Evolutionary conservation across 2,797 vertebrate genomes (phyloP).

Genomic region (Lutjanus argentimaculatus): DNA sequence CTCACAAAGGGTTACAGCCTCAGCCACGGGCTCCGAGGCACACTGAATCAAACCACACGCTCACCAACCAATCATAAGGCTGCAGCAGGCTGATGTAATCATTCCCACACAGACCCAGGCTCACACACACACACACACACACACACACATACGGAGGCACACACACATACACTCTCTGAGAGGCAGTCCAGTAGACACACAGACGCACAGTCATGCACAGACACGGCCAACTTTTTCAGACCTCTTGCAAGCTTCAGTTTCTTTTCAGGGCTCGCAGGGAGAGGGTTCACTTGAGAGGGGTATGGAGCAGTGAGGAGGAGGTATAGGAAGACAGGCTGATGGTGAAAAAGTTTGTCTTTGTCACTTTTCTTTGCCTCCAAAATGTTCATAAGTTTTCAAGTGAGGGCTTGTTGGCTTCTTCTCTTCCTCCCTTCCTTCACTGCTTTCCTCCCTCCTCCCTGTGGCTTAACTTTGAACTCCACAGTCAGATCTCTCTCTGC

Average conservation of each 20-base stretch:
- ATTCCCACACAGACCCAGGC: conserved; percentile 87
- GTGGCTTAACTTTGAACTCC: conserved; percentile 77
- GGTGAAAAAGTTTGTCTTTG: conserved; percentile 46
- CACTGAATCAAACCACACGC: conserved; percentile 93
- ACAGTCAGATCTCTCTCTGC: conserved; percentile 76
- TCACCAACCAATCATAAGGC: conserved; percentile 90
- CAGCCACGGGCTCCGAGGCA: conserved; percentile 89
- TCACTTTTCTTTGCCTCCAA: conserved; percentile 50
- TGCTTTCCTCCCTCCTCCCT: conserved; percentile 48
- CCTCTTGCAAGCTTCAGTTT: conserved; percentile 69
- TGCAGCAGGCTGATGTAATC: conserved; percentile 93
- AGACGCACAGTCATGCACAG: conserved; percentile 81
- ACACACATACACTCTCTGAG: conserved; percentile 45
- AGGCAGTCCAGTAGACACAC: conserved; percentile 76
- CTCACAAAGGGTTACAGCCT: conserved; percentile 92
- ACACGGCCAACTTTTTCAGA: conserved; percentile 79
- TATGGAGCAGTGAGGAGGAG: conserved; percentile 49
- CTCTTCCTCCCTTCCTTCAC: conserved; percentile 25
- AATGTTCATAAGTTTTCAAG: conserved; percentile 68
- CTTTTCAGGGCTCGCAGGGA: conserved; percentile 61
- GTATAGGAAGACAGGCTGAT: conserved; percentile 25
- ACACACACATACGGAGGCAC: conserved; percentile 12
- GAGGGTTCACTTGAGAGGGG: conserved; percentile 70
- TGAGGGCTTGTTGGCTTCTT: conserved; percentile 60
- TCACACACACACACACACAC: conserved; percentile 36